phyloP scores from a whole-genome alignment of 2,888 invertebrate genomes.

The Sinodicranocentrus sp. region DNA sequence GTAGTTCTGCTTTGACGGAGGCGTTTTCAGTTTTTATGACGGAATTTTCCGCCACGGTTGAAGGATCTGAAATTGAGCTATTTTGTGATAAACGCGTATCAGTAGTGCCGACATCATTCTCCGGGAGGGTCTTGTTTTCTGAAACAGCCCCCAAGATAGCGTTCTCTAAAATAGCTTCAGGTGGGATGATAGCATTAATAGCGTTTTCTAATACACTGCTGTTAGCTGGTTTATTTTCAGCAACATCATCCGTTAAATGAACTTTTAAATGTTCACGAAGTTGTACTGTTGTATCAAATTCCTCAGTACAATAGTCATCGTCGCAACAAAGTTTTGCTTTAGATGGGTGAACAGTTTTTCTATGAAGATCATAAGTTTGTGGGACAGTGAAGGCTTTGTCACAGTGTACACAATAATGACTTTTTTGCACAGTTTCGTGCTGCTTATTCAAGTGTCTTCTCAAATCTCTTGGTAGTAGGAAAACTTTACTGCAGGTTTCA shows the following conservation, averaged over 20 bases:
- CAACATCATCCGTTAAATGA: not conserved
- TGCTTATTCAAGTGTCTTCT: conserved; percentile 23
- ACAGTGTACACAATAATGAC: conserved; percentile 23
- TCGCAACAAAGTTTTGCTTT: conserved; percentile 29
- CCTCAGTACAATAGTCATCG: conserved; percentile 30
- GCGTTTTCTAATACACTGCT: too few species aligned
- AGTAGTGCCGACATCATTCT: too few species aligned
- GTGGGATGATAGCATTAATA: too few species aligned
- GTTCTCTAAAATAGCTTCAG: too few species aligned
- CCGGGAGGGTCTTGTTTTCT: too few species aligned
- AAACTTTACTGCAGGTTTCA: not conserved
- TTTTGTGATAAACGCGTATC: too few species aligned
- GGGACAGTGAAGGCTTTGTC: conserved; percentile 14
- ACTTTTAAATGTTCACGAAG: conserved; percentile 25
- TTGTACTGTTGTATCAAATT: conserved; percentile 28
- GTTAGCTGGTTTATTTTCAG: not conserved
- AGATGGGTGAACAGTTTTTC: conserved; percentile 34
- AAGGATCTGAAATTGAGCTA: too few species aligned
- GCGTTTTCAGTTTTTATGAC: too few species aligned
- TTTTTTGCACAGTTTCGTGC: conserved; percentile 39
- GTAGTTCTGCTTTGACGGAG: too few species aligned
- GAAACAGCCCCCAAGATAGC: too few species aligned
- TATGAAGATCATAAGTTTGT: conserved; percentile 36
- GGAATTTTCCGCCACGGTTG: too few species aligned
- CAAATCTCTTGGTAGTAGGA: not conserved